These are phyloP conservation scores for Julus scanicus DNA, from an alignment of 2,888 invertebrate species.

Conservation along the genomic window DNA sequence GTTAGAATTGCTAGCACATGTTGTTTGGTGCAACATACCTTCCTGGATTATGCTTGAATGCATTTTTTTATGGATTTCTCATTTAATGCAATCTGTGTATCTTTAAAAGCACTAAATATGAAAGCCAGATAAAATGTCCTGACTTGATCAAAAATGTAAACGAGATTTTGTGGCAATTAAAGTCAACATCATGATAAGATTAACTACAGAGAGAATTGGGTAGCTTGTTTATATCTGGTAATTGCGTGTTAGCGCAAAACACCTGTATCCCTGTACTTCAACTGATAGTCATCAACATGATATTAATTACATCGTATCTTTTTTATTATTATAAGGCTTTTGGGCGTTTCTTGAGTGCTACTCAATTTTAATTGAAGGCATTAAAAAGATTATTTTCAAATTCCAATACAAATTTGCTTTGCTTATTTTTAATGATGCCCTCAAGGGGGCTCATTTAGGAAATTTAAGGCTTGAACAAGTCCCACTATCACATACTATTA, in stretches of 20 bases:
- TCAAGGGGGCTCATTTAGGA: neutral
- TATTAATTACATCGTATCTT: neutral
- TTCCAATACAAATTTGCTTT: slow-evolving; percentile 15
- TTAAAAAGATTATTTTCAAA: slow-evolving; percentile 3
- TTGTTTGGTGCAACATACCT: no score
- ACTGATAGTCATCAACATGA: slow-evolving; percentile 11
- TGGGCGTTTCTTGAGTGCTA: neutral
- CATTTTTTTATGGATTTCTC: no score
- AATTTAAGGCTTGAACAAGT: neutral
- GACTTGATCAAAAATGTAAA: neutral
- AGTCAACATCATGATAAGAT: neutral
- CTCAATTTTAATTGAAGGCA: slow-evolving; percentile 30
- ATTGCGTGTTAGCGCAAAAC: neutral
- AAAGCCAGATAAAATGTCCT: neutral
- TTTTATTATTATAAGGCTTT: neutral
- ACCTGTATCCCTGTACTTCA: slow-evolving; percentile 2
- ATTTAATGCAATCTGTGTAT: neutral
- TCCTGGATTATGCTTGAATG: no score
- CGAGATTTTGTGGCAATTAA: neutral
- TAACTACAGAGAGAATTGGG: neutral
- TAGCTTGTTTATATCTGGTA: neutral
- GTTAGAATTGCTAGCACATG: no score
- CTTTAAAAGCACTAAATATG: neutral
- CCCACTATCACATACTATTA: neutral
- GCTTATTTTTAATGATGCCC: slow-evolving; percentile 9